phyloP scores from a whole-genome alignment of 2,113 vertebrate species.

The Eclectus roratus region DNA sequence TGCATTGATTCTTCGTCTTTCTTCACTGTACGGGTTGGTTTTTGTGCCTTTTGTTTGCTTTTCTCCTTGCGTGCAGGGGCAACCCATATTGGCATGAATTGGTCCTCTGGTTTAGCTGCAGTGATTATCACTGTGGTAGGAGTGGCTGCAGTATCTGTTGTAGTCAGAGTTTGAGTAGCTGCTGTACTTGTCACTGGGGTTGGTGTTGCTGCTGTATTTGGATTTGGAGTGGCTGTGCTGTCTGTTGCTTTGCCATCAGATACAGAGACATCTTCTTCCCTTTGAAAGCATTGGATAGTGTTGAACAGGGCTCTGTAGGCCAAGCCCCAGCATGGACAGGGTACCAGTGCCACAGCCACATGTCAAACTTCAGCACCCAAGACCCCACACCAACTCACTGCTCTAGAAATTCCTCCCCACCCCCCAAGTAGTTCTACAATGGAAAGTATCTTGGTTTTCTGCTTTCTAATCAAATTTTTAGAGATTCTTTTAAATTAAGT shows the following conservation, averaged over 20 bases:
- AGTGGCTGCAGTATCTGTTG: no score
- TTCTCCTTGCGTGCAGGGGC: no score
- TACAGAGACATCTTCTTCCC: not conserved
- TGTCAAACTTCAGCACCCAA: not conserved
- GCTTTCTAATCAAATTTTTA: not conserved
- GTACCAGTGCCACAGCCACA: not conserved
- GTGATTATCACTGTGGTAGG: no score
- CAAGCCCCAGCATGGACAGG: not conserved
- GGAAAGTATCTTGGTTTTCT: not conserved
- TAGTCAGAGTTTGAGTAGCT: no score
- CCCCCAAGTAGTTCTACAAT: not conserved
- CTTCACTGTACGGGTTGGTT: no score
- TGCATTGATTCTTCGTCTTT: no score
- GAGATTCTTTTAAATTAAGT: constrained; percentile 43
- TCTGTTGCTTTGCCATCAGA: not conserved
- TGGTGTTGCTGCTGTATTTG: no score
- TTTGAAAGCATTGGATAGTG: not conserved
- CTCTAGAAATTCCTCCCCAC: not conserved
- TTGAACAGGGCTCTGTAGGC: not conserved
- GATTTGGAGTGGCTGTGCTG: no score
- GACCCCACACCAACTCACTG: not conserved
- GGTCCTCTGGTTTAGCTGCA: no score
- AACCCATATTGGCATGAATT: no score
- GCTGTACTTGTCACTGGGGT: no score
- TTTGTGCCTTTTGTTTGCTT: no score